These are phyloP conservation scores for Laticauda colubrina DNA, from an alignment of 2,113 vertebrate genomes.

Conservation along the genomic window DNA sequence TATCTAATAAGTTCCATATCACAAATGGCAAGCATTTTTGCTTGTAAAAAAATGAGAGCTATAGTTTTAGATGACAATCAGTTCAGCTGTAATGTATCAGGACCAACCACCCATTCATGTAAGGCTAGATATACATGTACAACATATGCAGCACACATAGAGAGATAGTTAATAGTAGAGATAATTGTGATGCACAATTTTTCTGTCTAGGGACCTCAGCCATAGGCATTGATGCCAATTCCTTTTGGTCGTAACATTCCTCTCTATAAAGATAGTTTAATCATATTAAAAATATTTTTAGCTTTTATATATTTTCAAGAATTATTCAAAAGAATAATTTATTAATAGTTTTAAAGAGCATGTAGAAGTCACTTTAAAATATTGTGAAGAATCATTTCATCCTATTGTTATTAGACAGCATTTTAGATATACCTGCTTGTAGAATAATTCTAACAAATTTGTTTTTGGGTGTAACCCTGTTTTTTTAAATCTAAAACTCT, in stretches of 20 bases:
- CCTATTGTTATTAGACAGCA: not conserved
- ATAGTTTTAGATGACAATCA: no score
- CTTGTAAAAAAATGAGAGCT: not conserved
- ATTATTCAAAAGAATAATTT: not conserved
- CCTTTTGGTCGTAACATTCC: no score
- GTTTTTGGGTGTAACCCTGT: no score
- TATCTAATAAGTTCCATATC: not conserved
- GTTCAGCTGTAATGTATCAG: not conserved
- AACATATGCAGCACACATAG: not conserved
- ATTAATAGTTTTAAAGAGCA: not conserved
- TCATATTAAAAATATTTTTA: not conserved
- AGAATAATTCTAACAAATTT: not conserved
- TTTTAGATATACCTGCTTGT: not conserved
- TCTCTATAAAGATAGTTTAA: not conserved
- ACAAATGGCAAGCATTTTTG: not conserved
- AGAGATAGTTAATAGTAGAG: not conserved
- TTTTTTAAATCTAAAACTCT: not conserved
- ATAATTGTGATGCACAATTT: not conserved
- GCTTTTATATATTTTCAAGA: not conserved
- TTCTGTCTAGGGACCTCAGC: not conserved
- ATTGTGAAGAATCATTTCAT: not conserved
- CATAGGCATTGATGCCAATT: not conserved
- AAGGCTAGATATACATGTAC: not conserved
- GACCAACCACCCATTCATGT: not conserved
- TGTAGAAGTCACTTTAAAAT: not conserved